phyloP scores from a whole-genome alignment of 2,888 invertebrate species.

The Mesochorus sp. region DNA sequence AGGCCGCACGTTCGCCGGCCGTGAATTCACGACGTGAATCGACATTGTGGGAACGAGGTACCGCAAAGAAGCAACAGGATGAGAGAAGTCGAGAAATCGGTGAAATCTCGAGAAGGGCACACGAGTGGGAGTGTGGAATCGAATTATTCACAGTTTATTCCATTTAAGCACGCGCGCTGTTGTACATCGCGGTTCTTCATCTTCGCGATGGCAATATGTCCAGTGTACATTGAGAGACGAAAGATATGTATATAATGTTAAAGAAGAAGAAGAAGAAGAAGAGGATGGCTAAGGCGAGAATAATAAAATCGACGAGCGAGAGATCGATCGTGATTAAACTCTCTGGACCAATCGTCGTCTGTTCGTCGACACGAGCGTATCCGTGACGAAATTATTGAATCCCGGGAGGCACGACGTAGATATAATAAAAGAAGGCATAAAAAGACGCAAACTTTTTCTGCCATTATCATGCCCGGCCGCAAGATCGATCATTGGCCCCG shows the following conservation, averaged over 20 bases:
- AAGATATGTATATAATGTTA: too few relatives aligned
- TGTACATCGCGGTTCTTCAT: slow-evolving; percentile 27
- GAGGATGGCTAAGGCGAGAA: slow-evolving; percentile 5
- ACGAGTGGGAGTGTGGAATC: slow-evolving; percentile 59
- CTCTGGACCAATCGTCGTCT: slow-evolving; percentile 39
- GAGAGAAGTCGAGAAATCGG: not conserved
- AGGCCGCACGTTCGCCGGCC: too few relatives aligned
- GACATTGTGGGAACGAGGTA: slow-evolving; percentile 2
- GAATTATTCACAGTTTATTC: slow-evolving; percentile 64
- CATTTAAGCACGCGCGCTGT: slow-evolving; percentile 61
- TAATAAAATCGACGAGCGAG: slow-evolving; percentile 31
- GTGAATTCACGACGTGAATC: too few relatives aligned
- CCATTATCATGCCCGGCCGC: slow-evolving; percentile 23
- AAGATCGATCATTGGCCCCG: slow-evolving; percentile 43
- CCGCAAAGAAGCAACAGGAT: too few relatives aligned
- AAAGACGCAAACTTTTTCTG: slow-evolving; percentile 35
- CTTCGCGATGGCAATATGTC: slow-evolving; percentile 28
- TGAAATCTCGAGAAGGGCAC: too few relatives aligned
- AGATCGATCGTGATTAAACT: slow-evolving; percentile 47
- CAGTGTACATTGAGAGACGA: too few relatives aligned
- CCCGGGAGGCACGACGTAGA: slow-evolving; percentile 17
- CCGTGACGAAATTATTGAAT: slow-evolving; percentile 73
- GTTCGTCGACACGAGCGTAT: slow-evolving; percentile 72
- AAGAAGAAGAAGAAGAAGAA: slow-evolving; percentile 16
- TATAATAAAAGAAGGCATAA: not conserved